Percentiles rank a stretch among this genome's conserved stretches.
Conservation (phyloP, 2,888 invertebrate genomes). For the Aphodius sticticus region DNA sequence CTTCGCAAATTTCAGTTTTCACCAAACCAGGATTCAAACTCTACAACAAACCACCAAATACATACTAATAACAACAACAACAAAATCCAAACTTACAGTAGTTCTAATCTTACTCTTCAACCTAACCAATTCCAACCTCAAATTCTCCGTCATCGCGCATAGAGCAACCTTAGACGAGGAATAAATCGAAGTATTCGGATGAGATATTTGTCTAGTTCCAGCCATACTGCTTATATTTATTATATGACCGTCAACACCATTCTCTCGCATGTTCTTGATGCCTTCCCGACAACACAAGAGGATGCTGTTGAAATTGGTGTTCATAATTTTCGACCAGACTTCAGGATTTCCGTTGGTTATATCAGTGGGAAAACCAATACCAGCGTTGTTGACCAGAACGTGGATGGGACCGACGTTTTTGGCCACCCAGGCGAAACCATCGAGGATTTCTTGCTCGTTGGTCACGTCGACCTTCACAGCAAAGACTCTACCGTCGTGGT, state of each 20-base stretch:
- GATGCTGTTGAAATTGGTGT: constrained; percentile 40
- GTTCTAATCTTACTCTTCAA: constrained; percentile 36
- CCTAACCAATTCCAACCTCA: constrained; percentile 40
- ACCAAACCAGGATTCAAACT: constrained; percentile 32
- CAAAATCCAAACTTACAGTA: constrained; percentile 31
- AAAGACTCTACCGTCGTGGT: constrained; percentile 33
- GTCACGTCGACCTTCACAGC: constrained; percentile 41
- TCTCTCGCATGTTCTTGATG: constrained; percentile 40
- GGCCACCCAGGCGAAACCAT: constrained; percentile 41
- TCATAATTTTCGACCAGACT: constrained; percentile 38
- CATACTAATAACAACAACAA: constrained; percentile 10
- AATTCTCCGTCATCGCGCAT: constrained; percentile 43
- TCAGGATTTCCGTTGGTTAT: constrained; percentile 40
- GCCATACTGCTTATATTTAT: constrained; percentile 44
- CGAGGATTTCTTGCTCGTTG: constrained; percentile 42
- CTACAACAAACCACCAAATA: constrained; percentile 10
- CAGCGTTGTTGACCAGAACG: constrained; percentile 46
- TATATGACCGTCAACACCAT: constrained; percentile 44
- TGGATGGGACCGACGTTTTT: constrained; percentile 44
- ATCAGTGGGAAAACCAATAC: constrained; percentile 33
- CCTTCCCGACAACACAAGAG: constrained; percentile 42
- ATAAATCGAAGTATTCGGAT: constrained; percentile 39
- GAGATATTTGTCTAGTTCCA: constrained; percentile 38
- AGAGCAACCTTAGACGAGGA: constrained; percentile 42
- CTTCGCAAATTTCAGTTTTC: constrained; percentile 16